Evolutionary conservation across 2,797 vertebrate genomes (phyloP).

Genomic region (Enteromius mattozi): DNA sequence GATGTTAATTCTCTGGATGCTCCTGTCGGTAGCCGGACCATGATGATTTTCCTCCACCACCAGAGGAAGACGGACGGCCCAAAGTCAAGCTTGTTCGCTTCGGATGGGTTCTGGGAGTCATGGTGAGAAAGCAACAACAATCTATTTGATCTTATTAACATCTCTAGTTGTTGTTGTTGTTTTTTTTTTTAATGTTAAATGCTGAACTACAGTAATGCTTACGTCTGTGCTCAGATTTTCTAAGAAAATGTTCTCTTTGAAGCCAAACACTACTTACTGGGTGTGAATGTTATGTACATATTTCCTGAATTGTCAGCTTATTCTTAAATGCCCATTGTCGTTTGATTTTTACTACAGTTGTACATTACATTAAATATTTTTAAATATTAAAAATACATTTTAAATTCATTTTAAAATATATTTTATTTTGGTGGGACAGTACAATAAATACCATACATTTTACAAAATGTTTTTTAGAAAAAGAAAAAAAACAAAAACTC

Average conservation of each 20-base stretch:
- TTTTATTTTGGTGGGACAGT: no score
- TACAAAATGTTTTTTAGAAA: no score
- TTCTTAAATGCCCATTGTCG: neutral
- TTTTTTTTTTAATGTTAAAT: no score
- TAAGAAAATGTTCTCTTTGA: neutral
- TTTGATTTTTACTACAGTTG: neutral
- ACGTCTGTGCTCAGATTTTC: neutral
- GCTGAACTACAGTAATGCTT: neutral
- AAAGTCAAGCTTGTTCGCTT: constrained; percentile 68
- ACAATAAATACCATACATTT: no score
- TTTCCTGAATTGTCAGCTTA: neutral
- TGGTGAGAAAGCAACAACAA: constrained; percentile 65
- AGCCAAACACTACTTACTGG: neutral
- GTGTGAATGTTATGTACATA: no score
- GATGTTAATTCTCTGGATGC: neutral
- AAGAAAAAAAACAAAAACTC: no score
- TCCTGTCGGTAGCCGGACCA: neutral
- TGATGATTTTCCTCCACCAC: constrained; percentile 7
- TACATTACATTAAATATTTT: no score
- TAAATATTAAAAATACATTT: no score
- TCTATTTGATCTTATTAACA: neutral
- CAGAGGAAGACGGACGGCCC: constrained; percentile 14
- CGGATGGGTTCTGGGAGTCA: constrained; percentile 78
- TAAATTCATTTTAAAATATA: no score
- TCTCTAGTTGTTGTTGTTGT: neutral